Base-by-base conservation (phyloP, 2,888 invertebrate genomes). In the Diadegma fenestrale region DNA sequence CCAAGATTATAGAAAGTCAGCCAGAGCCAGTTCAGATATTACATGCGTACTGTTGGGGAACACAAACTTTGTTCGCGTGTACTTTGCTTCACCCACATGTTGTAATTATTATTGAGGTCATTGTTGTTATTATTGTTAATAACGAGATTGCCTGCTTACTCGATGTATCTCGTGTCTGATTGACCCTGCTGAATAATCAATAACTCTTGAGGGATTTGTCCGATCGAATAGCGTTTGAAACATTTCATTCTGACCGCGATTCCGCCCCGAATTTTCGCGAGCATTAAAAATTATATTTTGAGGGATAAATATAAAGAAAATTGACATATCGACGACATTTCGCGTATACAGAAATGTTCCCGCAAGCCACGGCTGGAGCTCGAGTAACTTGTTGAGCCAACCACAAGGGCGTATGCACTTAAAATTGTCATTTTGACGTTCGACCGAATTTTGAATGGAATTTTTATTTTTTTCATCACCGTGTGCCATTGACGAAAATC, bases 11-110 rank as follows among this genome's bases (percentile, higher is more conserved):
- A 51, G 26, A 58, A 58, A 33, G 8, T 22, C 54, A 7, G 37
- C 17, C 5, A 22, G 54, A 48, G n/a, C 33, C 26, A 33, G 51
- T 66, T 37, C 19, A 19, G 64, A 64, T 58, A 66, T 64, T 41
- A 64, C 51, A 37, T 26, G 64, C 76, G 43, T 76, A 66, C 51
- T 33, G 12, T n/a, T n/a, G n/a, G n/a, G n/a, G 37, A 77, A 30
- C 41, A 12, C 66, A 22, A n/a, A 51, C 43, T 73, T 41, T 41
- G n/a, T 6, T 73, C 58, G 58, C 73, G 61, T 73, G 61, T 17
- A 26, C 37, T 54, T 54, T 37, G 33, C 19, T 37, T n/a, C 14
- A 54, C 14, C 54, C 7, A 37, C 37, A 12, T 22, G 51, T 26
- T 72, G 22, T 54, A 17, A 41, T 72, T 72, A 72, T 58, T 58